Evolutionary conservation across 2,797 vertebrate genomes (phyloP).

Genomic region (Tiaroga cobitis): DNA sequence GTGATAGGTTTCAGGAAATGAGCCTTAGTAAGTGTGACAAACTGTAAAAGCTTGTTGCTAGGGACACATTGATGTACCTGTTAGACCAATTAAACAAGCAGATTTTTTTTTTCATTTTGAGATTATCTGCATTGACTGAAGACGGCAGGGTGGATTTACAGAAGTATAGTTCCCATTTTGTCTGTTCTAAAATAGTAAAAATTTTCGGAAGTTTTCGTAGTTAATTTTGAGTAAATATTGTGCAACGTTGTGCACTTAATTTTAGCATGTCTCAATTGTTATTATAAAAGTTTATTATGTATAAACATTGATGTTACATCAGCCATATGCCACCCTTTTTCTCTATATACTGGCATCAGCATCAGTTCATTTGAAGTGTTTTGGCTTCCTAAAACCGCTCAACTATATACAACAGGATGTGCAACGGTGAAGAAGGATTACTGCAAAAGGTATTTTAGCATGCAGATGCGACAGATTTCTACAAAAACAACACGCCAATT

Average conservation of each 20-base stretch:
- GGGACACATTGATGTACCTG: neutral
- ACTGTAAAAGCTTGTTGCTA: neutral
- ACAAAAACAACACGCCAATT: neutral
- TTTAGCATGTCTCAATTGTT: neutral
- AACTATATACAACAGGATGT: slow-evolving; percentile 7
- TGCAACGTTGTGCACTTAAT: neutral
- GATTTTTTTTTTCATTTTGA: neutral
- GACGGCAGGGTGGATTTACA: neutral
- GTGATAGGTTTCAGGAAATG: slow-evolving; percentile 7
- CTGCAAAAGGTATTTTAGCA: neutral
- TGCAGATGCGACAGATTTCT: neutral
- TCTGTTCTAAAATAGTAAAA: neutral
- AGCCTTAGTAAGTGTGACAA: slow-evolving; percentile 1
- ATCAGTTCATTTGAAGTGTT: neutral
- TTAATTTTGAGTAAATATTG: neutral
- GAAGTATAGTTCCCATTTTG: neutral
- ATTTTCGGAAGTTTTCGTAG: neutral
- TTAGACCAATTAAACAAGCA: neutral
- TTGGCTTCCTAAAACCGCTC: neutral
- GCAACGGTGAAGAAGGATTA: neutral
- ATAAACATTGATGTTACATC: slow-evolving; percentile 9
- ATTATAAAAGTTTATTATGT: neutral
- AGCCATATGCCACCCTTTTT: slow-evolving; percentile 8
- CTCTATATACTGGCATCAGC: neutral
- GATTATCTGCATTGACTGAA: no score